These are phyloP conservation scores for Nothoprocta perdicaria DNA, from an alignment of 2,113 vertebrate species.

Conservation along the genomic window DNA sequence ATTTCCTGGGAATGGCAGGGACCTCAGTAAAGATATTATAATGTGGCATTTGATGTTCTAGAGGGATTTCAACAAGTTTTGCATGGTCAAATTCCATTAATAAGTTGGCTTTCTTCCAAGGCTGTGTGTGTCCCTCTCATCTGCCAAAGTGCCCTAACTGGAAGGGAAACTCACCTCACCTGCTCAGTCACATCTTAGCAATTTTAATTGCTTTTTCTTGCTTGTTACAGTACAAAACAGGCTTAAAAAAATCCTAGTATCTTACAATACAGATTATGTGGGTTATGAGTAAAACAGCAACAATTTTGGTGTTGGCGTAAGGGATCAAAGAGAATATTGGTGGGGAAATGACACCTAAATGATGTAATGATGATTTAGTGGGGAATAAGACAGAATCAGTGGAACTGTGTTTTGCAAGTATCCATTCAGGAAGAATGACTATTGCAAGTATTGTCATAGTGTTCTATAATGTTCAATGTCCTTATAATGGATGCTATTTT, in stretches of 20 bases:
- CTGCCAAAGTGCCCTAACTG: conserved; percentile 49
- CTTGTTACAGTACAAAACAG: conserved; percentile 24
- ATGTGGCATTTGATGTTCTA: conserved; percentile 68
- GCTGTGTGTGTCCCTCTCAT: conserved; percentile 64
- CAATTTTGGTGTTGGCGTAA: neutral
- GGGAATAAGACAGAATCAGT: neutral
- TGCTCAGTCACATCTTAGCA: conserved; percentile 52
- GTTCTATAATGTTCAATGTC: neutral
- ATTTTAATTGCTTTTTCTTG: conserved; percentile 73
- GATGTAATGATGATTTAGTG: neutral
- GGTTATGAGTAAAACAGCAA: neutral
- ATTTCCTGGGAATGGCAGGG: conserved; percentile 19
- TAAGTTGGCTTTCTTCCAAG: conserved; percentile 70
- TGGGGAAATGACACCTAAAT: neutral
- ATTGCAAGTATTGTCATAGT: neutral
- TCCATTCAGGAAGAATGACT: neutral
- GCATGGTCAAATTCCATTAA: conserved; percentile 78
- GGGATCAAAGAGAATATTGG: neutral
- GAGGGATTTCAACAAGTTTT: conserved; percentile 76
- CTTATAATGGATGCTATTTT: neutral
- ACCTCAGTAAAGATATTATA: conserved; percentile 66
- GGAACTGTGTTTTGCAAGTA: neutral
- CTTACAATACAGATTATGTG: neutral
- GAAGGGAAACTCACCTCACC: conserved; percentile 68
- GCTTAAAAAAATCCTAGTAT: conserved; percentile 20